Evolutionary conservation across 2,888 invertebrate species (phyloP).

Genomic region (Gymnocheta viridis): DNA sequence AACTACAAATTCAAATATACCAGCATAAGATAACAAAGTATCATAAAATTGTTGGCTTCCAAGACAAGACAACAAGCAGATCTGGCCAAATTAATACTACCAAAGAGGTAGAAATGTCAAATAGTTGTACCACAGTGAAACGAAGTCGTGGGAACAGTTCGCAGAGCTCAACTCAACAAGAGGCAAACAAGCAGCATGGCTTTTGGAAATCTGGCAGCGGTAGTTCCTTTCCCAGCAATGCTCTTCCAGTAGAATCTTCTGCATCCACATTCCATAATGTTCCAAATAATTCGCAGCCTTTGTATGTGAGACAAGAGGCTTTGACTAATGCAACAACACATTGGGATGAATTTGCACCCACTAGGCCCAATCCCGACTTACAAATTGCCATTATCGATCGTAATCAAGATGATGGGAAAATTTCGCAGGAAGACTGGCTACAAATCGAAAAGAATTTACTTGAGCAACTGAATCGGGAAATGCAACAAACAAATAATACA

Average conservation of each 20-base stretch:
- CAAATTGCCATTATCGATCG: conserved; percentile 39
- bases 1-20: neutral
- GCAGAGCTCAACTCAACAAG: neutral
- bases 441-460: neutral
- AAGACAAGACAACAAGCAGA: no score
- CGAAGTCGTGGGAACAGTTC: neutral
- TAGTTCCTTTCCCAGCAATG: no score
- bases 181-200: neutral
- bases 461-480: neutral
- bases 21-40: neutral
- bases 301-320: neutral
- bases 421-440: neutral
- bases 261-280: neutral
- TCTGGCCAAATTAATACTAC: neutral
- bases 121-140: neutral
- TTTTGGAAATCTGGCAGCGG: neutral
- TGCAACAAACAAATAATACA: neutral
- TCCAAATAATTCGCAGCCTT: neutral
- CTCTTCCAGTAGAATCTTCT: neutral
- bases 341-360: neutral
- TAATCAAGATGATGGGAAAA: neutral
- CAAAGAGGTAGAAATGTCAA: no score
- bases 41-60: neutral
- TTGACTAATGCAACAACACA: neutral
- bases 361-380: neutral